Evolutionary conservation across 2,113 vertebrate genomes (phyloP), one percentile per base, ranked within the genome.

Genomic region (Bungarus multicinctus): DNA sequence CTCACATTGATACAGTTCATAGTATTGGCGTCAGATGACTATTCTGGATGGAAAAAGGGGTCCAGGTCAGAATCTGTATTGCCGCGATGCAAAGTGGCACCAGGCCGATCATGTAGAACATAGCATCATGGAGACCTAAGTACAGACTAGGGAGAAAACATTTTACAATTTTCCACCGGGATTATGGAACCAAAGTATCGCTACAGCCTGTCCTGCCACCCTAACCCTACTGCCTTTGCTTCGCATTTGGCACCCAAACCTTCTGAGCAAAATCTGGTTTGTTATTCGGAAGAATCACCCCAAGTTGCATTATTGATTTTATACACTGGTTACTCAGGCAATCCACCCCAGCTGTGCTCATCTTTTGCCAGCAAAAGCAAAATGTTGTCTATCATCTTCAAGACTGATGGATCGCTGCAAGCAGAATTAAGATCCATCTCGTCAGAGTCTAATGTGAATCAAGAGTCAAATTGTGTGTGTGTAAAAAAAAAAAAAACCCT

Each of bases 51-150:
- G 98, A 98, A 95, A 98, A 99, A 0, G 96, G 98, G 69, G 95
- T 98, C 98, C 99, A 99, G 0, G 96, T 97, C 94, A 99, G 91
- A 89, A 98, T 98, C 95, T 98, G 98, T 39, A 98, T 22, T 5
- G 92, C 87, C 43, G 98, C 94, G 12, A 98, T 93, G 95, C 97
- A 97, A 93, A 99, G 39, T 0, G 99, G 98, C 81, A 98, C 96
- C 96, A 98, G 92, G 58, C 99, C 99, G 91, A 99, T 97, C 97
- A 99, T 89, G 96, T 96, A 97, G 97, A 99, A 99, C 98, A 99
- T 98, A 96, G 96, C 94, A 45, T 96, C 97, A 27, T 98, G 98
- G 91, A 99, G 98, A 74, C 96, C 96, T 95, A 97, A 90, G 96
- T 98, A 92, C 0, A 94, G 95, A 89, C 99, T 99, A 93, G 81